Base-by-base conservation (phyloP, 2,797 vertebrate species). In the Atherinosoma microstoma region DNA sequence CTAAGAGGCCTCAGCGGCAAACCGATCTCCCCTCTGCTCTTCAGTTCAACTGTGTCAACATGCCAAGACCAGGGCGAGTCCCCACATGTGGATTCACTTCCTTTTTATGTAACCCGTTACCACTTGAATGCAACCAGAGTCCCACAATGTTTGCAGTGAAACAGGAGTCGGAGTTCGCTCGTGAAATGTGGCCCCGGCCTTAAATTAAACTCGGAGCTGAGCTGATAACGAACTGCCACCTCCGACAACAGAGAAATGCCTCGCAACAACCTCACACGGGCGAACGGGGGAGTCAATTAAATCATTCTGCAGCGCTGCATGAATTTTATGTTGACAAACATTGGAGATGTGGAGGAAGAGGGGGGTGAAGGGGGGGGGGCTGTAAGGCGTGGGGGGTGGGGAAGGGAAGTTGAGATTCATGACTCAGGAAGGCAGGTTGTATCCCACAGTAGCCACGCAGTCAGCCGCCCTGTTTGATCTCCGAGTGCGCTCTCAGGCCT, bases 101-200 rank as follows among this genome's bases (percentile, higher is more conserved):
- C 89, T 91, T 84, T 93, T 95, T 93, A 91, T 92, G 91, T 89
- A 89, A 90, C 86, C 87, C 85, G 84, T 92, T 83, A 92, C 88
- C 92, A 91, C 90, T 91, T 91, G 85, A 93, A 90, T 79, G 80
- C 79, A 85, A 84, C 91, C 88, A 89, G 87, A 91, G 89, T 88
- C 84, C 80, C 76, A 72, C 88, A 90, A 69, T 68, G 85, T 83
- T 87, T 63, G 40, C 85, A 87, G 85, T 78, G 80, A 87, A 90
- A 89, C 57, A 73, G 78, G 83, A 90, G 83, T 82, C 79, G 68
- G 35, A 82, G 82, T 76, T 64, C 76, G 32, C 69, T 76, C 58
- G n/a, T 79, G 66, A 89, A 86, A 81, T 53, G 58, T 67, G 11
- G 69, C 73, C 60, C 51, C 65, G 69, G 66, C 76, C 84, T 73